Percentiles rank a stretch among this genome's conserved stretches.
phyloP scores from a whole-genome alignment of 2,797 vertebrate species.

The Coluber constrictor region DNA sequence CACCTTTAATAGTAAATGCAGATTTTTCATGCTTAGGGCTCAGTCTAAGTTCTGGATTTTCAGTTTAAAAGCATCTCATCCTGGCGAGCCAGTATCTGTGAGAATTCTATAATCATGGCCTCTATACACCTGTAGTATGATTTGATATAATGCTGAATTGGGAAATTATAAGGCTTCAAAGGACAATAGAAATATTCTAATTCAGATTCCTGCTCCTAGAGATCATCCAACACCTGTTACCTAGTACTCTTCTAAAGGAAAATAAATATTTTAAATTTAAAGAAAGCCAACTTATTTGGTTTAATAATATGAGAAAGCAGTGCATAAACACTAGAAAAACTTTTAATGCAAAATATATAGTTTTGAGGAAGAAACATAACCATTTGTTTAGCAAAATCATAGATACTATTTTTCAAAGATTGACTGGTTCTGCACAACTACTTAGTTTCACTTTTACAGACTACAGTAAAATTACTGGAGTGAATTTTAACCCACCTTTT shows the following conservation, averaged over 20 bases:
- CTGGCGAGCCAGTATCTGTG: neutral
- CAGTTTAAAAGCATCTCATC: neutral
- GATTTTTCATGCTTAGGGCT: neutral
- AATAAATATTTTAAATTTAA: neutral
- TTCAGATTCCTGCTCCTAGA: neutral
- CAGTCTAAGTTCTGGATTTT: neutral
- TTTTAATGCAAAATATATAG: neutral
- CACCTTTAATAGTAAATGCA: neutral
- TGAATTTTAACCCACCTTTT: neutral
- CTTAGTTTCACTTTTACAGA: neutral
- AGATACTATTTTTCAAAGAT: neutral
- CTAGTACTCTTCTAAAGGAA: neutral
- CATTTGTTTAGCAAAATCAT: neutral
- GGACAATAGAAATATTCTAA: neutral
- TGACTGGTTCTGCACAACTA: neutral
- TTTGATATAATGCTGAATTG: neutral
- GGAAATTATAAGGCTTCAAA: neutral
- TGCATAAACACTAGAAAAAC: neutral
- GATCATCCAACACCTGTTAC: neutral
- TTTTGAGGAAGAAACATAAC: neutral
- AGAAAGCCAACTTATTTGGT: neutral
- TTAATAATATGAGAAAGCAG: neutral
- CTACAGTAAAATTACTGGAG: neutral
- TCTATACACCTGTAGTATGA: neutral
- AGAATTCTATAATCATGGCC: neutral